These are phyloP conservation scores for Sarcoramphus papa DNA, from an alignment of 2,797 vertebrate species.

Conservation along the genomic window DNA sequence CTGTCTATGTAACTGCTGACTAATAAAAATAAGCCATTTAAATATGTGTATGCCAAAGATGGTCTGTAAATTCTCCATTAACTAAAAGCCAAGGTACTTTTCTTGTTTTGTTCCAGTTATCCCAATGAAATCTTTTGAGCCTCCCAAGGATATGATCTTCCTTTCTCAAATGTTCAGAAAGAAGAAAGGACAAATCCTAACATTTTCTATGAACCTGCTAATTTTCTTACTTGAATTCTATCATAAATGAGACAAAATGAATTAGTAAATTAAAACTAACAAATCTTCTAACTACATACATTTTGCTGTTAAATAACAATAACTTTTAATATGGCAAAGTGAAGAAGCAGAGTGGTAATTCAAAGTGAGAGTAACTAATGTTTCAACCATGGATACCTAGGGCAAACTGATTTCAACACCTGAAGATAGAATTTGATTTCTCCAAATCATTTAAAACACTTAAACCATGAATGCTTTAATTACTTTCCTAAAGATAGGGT, in stretches of 20 bases:
- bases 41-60: not conserved
- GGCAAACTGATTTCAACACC: not conserved
- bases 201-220: not conserved
- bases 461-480: not conserved
- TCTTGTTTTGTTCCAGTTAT: not conserved
- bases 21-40: not conserved
- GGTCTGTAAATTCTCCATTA: not conserved
- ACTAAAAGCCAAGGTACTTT: not conserved
- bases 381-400: not conserved
- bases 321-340: not conserved
- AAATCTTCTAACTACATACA: not conserved
- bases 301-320: not conserved
- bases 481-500: not conserved
- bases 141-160: not conserved
- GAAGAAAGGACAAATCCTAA: not conserved
- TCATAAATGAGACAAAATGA: not conserved
- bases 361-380: not conserved
- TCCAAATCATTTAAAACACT: not conserved
- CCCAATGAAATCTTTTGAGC: not conserved
- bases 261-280: not conserved
- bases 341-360: not conserved
- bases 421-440: not conserved
- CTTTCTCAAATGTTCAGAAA: not conserved
- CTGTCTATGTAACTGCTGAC: not conserved
- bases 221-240: not conserved